Conservation (phyloP, 1,140 invertebrate genomes). For the Papilio polyxenes region DNA sequence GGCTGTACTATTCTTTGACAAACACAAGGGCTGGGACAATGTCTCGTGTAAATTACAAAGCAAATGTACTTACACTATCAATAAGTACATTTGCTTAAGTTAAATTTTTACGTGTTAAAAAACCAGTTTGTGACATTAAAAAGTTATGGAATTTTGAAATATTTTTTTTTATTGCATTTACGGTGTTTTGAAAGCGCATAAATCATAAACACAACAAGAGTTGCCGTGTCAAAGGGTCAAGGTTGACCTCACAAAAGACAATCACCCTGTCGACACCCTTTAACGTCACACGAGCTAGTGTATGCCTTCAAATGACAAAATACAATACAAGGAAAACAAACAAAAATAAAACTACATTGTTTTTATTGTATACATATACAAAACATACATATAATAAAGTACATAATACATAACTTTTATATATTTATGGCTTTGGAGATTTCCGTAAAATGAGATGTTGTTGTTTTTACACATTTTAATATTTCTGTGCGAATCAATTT, state of each 20-base stretch:
- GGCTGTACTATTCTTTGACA: background rate
- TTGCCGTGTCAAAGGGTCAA: background rate
- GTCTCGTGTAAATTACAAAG: background rate
- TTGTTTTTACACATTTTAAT: too few relatives aligned
- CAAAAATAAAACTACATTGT: background rate
- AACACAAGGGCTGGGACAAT: background rate
- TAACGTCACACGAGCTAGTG: background rate
- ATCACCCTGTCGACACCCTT: background rate
- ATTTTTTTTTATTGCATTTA: too few relatives aligned
- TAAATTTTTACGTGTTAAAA: too few relatives aligned
- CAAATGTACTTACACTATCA: too few relatives aligned
- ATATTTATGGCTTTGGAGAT: too few relatives aligned
- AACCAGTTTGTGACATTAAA: too few relatives aligned
- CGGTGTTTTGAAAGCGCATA: too few relatives aligned
- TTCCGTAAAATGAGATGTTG: too few relatives aligned
- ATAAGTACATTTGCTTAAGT: background rate
- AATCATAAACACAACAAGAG: background rate
- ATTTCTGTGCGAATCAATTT: too few relatives aligned
- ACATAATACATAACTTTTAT: too few relatives aligned
- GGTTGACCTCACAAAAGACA: background rate
- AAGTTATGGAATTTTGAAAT: too few relatives aligned
- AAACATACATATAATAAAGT: background rate
- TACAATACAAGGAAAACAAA: background rate
- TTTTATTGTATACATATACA: background rate
- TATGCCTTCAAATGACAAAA: background rate